phyloP scores from a whole-genome alignment of 1,140 invertebrate genomes.

The Drosophila elegans region DNA sequence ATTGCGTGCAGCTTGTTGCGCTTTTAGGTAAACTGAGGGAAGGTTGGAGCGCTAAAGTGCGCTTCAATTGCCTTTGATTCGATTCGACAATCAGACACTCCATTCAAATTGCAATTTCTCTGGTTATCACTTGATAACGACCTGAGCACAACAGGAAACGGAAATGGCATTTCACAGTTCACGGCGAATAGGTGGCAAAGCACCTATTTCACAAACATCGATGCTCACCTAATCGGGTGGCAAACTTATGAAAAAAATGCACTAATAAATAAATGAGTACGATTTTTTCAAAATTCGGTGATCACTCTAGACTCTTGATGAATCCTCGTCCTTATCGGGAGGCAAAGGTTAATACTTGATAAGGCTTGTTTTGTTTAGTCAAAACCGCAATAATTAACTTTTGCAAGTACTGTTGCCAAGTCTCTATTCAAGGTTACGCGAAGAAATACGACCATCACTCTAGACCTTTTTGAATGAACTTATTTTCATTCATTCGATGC shows the following conservation, averaged over 20 bases:
- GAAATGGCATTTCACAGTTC: slow-evolving; percentile 33
- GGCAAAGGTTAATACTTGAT: no score
- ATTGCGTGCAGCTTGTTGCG: slow-evolving; percentile 56
- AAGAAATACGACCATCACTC: slow-evolving; percentile 6
- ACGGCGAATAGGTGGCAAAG: background rate
- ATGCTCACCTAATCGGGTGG: no score
- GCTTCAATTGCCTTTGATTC: slow-evolving; percentile 47
- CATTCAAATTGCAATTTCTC: slow-evolving; percentile 47
- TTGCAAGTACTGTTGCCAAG: no score
- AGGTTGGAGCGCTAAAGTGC: slow-evolving; percentile 17
- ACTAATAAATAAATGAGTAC: no score
- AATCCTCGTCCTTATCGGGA: no score
- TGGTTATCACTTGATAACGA: slow-evolving; percentile 34
- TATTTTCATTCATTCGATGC: no score
- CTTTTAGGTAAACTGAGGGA: slow-evolving; percentile 8
- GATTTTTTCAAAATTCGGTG: no score
- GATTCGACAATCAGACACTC: slow-evolving; percentile 43
- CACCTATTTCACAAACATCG: no score
- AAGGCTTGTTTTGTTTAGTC: no score
- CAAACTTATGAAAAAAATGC: no score
- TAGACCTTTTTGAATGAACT: slow-evolving; percentile 32
- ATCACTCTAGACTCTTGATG: no score
- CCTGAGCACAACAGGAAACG: slow-evolving; percentile 33
- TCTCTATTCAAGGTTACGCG: slow-evolving; percentile 5
- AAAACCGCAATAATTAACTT: no score